Evolutionary conservation across 23 tunicate genomes (phyloP).

Genomic region (Styela plicata): DNA sequence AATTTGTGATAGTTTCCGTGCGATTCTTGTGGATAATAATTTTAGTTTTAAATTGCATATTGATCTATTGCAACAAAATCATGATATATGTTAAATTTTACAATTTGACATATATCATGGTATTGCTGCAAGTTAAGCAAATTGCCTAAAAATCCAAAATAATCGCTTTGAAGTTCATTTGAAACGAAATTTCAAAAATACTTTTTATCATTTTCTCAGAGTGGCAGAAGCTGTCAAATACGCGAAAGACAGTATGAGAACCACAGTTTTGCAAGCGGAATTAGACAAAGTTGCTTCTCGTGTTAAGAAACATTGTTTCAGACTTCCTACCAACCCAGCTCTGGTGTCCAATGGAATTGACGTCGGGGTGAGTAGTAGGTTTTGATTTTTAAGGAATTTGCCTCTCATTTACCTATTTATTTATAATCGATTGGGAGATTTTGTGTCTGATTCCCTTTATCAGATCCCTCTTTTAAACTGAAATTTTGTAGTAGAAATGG

Average conservation of each 20-base stretch:
- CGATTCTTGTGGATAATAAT: too few relatives aligned
- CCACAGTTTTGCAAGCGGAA: slow-evolving; percentile 38
- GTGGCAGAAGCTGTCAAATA: slow-evolving; percentile 76
- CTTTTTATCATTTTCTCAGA: slow-evolving; percentile 27
- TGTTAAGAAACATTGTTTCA: slow-evolving; percentile 32
- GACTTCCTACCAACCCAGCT: slow-evolving; percentile 84
- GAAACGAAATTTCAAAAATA: too few relatives aligned
- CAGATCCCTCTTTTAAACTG: too few relatives aligned
- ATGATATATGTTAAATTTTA: too few relatives aligned
- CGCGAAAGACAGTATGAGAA: slow-evolving; percentile 59
- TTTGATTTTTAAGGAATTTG: background rate
- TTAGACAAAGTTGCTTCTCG: slow-evolving; percentile 40
- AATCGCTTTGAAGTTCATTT: too few relatives aligned
- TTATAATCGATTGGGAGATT: background rate
- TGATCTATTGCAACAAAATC: too few relatives aligned
- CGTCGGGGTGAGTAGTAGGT: slow-evolving; percentile 46
- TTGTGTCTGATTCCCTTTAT: too few relatives aligned
- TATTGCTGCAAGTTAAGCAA: too few relatives aligned
- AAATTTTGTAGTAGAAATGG: too few relatives aligned
- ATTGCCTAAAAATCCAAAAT: too few relatives aligned
- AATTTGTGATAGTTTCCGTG: background rate
- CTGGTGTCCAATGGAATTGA: slow-evolving; percentile 51
- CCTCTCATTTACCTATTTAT: background rate
- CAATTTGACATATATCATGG: too few relatives aligned
- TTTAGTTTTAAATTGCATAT: too few relatives aligned